These are phyloP conservation scores for Calameuta filiformis DNA, from an alignment of 2,888 invertebrate species.

Conservation along the genomic window DNA sequence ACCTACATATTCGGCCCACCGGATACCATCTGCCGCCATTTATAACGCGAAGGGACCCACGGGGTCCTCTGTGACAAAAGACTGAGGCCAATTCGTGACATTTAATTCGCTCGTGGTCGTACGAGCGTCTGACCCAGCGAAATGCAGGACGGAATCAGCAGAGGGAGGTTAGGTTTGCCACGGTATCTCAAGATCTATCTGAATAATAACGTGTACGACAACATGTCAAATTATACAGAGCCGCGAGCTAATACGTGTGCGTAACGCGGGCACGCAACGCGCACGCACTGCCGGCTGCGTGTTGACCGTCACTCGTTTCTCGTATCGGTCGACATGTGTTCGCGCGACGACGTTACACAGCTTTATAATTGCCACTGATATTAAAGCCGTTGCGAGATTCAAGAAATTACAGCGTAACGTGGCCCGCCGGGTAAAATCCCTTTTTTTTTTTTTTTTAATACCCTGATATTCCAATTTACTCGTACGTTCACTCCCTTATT, in stretches of 20 bases:
- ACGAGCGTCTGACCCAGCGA: not conserved
- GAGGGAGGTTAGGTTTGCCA: constrained; percentile 34
- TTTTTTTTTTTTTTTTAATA: constrained; percentile 15
- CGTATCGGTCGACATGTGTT: constrained; percentile 50
- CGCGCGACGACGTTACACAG: constrained; percentile 45
- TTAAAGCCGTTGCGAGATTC: constrained; percentile 32
- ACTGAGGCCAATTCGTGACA: not conserved
- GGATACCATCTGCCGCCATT: not conserved
- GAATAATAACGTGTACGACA: constrained; percentile 67
- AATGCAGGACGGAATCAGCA: constrained; percentile 25
- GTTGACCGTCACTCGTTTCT: constrained; percentile 24
- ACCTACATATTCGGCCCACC: not conserved
- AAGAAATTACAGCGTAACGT: constrained; percentile 23
- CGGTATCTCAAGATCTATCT: constrained; percentile 64
- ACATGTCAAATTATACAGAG: constrained; percentile 66
- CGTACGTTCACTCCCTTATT: not conserved
- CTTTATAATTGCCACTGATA: constrained; percentile 53
- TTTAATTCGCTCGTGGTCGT: constrained; percentile 1
- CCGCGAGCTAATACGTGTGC: constrained; percentile 40
- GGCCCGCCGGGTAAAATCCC: not conserved
- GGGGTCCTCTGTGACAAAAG: too few species aligned
- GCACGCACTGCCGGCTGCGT: constrained; percentile 35
- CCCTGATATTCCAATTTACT: constrained; percentile 7
- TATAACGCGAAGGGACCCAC: not conserved
- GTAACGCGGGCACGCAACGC: constrained; percentile 31